Percentiles rank a stretch among this genome's conserved stretches.
These are phyloP conservation scores for Aurelia coerulea DNA, from an alignment of 30 jellyfish, hydroid and myxozoan genomes.

Conservation along the genomic window DNA sequence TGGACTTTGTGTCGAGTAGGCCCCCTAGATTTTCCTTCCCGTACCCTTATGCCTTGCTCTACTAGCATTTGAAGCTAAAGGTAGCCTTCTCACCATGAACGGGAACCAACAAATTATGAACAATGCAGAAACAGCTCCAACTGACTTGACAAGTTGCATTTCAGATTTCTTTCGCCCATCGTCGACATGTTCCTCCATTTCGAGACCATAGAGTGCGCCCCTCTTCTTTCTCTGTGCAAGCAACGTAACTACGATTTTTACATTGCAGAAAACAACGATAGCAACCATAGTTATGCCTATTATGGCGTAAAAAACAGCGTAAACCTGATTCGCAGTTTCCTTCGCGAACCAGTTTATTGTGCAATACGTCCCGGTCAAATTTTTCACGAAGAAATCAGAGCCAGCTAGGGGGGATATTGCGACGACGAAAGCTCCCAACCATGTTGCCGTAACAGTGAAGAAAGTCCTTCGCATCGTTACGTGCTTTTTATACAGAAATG, in stretches of 20 bases:
- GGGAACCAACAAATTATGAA: conserved; percentile 76
- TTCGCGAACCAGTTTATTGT: conserved; percentile 76
- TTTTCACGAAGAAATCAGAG: conserved; percentile 49
- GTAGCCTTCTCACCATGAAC: conserved; percentile 51
- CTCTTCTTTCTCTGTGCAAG: conserved; percentile 13
- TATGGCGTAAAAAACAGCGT: conserved; percentile 60
- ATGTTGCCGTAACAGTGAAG: conserved; percentile 28
- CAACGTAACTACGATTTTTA: conserved; percentile 18
- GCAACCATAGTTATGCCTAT: conserved; percentile 45
- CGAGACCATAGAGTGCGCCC: conserved; percentile 40
- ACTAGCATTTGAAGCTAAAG: no score
- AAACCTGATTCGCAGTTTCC: conserved; percentile 38
- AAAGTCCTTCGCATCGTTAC: conserved; percentile 41
- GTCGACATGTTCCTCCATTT: background rate
- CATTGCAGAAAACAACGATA: conserved; percentile 55
- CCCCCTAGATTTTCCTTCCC: no score
- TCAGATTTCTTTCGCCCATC: conserved; percentile 36
- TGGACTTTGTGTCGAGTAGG: no score
- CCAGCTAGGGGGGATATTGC: conserved; percentile 69
- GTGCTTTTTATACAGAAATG: conserved; percentile 48
- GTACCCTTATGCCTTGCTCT: no score
- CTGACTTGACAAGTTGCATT: conserved; percentile 65
- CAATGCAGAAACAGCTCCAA: conserved; percentile 55
- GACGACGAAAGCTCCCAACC: conserved; percentile 38
- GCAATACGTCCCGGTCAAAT: conserved; percentile 75